Base-by-base conservation (phyloP, 2,113 vertebrate genomes). In the zebrafish (Danio rerio) region DNA sequence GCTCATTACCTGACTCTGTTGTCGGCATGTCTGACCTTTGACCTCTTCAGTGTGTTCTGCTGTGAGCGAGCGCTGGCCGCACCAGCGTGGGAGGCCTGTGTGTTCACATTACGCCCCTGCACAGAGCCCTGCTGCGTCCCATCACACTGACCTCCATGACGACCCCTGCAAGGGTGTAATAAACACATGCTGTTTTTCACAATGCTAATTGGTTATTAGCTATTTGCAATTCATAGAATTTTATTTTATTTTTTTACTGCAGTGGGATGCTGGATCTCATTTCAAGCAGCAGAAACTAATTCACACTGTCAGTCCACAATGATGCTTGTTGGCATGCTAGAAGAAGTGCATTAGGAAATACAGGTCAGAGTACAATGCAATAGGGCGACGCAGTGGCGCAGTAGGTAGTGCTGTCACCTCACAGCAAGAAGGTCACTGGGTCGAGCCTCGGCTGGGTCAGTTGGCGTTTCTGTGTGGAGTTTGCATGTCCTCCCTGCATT, bases 141-240 rank as follows among this genome's bases (percentile, higher is more conserved):
- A 62, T 95, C 95, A 8, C 95, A 97, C 91, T 98, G 98, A 92
- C 86, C 95, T 52, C 96, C 95, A 74, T 98, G 96, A 86, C 96
- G 95, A 82, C 92, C 91, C 88, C 94, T 94, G 8, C 0, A 7
- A 21, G 56, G 65, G 50, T 12, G 52, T 68, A 70, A 21, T 43
- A 61, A 10, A 76, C 40, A 16, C 21, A 76, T n/a, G 7, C 55
- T 15, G 42, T 45, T 43, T 45, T 76, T 7, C 3, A 59, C 7
- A 76, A 61, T 7, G 5, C 7, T 20, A 9, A 76, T 21, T 15
- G n/a, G 11, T 59, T 45, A 61, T 18, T 13, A 47, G 42, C 42
- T 47, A 47, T 69, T 69, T 49, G 66, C 43, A 49, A 45, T 20
- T 47, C 5, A 10, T 18, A 12, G 9, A 16, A 70, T 70, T 21